These are phyloP conservation scores for Barnardius zonarius DNA, from an alignment of 2,113 vertebrate genomes.

Conservation along the genomic window DNA sequence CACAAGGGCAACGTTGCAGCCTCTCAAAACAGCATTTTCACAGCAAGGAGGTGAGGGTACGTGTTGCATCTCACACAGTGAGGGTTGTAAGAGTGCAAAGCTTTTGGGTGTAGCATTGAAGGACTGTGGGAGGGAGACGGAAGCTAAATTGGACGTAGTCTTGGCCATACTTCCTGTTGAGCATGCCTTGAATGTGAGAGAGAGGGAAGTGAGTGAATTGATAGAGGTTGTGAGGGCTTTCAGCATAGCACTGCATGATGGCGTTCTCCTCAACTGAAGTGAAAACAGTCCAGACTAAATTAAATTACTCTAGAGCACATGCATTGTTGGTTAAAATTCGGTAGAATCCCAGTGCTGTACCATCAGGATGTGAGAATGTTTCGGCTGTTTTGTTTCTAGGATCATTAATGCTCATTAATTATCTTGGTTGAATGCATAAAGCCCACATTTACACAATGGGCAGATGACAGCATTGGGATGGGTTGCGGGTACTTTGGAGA, in stretches of 20 bases:
- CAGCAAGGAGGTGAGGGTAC: neutral
- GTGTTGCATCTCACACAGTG: neutral
- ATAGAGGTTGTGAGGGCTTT: neutral
- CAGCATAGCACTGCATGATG: neutral
- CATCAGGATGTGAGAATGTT: neutral
- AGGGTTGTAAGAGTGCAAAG: neutral
- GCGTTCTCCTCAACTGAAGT: neutral
- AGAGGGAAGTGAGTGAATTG: fast-evolving
- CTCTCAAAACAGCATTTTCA: neutral
- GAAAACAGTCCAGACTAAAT: neutral
- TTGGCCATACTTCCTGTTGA: neutral
- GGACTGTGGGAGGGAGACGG: neutral
- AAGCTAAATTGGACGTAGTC: neutral
- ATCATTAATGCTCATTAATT: neutral
- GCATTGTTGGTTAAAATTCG: neutral
- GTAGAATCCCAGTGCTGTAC: neutral
- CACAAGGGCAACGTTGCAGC: neutral
- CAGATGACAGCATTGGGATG: neutral
- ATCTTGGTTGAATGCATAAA: neutral
- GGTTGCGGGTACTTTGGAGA: neutral
- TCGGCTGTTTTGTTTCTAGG: neutral
- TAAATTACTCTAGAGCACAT: neutral
- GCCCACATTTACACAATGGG: neutral
- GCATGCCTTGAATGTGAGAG: neutral
- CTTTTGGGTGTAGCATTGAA: neutral